Evolutionary conservation across 2,888 invertebrate species (phyloP).

Genomic region (Penaeus monodon): DNA sequence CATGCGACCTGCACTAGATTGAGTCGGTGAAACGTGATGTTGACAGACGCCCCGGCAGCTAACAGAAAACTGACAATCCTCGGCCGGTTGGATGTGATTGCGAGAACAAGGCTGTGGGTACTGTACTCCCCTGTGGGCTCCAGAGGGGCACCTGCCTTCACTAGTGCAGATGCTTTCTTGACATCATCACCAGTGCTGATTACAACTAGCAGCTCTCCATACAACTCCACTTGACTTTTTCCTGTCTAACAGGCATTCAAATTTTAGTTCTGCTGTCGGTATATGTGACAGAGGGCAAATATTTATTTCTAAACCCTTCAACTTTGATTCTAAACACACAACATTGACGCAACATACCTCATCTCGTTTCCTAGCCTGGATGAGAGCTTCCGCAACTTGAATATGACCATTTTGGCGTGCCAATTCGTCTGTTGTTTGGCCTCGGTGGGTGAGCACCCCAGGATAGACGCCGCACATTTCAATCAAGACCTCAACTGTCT

Average conservation of each 20-base stretch:
- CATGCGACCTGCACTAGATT: constrained; percentile 17
- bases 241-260: neutral
- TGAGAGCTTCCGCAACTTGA: neutral
- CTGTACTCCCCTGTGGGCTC: constrained; percentile 11
- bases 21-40: neutral
- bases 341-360: no score
- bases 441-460: neutral
- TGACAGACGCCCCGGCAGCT: constrained; percentile 18
- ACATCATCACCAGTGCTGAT: constrained; percentile 28
- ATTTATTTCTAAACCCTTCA: no score
- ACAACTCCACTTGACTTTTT: neutral
- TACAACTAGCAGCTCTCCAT: neutral
- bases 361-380: neutral
- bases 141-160: constrained; percentile 8
- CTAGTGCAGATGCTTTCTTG: neutral
- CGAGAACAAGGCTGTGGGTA: constrained; percentile 5
- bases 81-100: constrained; percentile 6
- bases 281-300: neutral
- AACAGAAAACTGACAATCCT: constrained; percentile 20
- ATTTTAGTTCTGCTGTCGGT: neutral
- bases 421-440: neutral
- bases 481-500: neutral
- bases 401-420: neutral
- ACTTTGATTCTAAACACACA: no score
- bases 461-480: neutral